Conservation (phyloP, 1,140 invertebrate genomes). For the Gonioctena quinquepunctata region DNA sequence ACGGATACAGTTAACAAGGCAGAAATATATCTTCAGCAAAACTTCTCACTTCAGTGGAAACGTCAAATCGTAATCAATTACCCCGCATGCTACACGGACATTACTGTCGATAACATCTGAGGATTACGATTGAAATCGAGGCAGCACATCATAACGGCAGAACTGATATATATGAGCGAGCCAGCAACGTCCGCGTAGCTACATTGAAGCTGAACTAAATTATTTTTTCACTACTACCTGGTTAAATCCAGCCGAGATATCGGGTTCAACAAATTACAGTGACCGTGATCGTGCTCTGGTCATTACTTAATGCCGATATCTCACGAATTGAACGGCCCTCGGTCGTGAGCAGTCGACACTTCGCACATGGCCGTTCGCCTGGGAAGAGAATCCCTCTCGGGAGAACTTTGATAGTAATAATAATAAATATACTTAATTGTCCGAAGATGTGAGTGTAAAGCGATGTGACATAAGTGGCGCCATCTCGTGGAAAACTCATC, state of each 20-base stretch:
- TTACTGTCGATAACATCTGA: background rate
- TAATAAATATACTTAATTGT: no score
- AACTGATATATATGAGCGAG: conserved; percentile 1
- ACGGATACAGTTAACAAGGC: no score
- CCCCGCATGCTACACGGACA: background rate
- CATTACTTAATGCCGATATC: conserved; percentile 45
- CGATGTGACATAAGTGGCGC: no score
- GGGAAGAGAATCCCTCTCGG: no score
- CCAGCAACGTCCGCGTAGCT: background rate
- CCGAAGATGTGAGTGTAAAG: no score
- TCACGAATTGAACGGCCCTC: conserved; percentile 39
- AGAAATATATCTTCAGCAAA: no score
- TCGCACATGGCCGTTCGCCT: background rate
- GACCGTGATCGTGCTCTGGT: conserved; percentile 42
- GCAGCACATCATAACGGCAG: conserved; percentile 1
- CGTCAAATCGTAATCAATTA: background rate
- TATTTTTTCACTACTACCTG: conserved; percentile 38
- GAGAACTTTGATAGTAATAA: no score
- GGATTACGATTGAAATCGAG: conserved; percentile 7
- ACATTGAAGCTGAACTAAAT: conserved; percentile 24
- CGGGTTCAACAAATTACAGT: conserved; percentile 50
- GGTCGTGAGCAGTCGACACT: conserved; percentile 37
- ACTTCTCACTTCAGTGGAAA: no score
- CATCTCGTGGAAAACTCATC: no score
- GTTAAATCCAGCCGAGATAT: conserved; percentile 41